Evolutionary conservation across 2,113 vertebrate genomes (phyloP).

Genomic region (Elephas maximus): DNA sequence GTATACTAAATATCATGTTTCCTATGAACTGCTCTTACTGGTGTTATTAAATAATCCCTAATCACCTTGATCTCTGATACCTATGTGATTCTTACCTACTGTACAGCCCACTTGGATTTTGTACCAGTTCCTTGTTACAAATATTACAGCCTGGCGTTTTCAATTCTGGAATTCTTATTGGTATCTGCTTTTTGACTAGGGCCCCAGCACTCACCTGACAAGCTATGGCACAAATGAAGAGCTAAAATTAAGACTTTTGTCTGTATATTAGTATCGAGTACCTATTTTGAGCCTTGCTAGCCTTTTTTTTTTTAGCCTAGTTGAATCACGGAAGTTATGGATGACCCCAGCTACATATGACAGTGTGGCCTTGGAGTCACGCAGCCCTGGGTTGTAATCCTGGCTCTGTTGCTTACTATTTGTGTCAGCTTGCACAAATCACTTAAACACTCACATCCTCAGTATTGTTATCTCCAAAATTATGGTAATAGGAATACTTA

Average conservation of each 20-base stretch:
- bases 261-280: neutral
- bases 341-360: neutral
- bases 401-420: neutral
- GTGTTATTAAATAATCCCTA: neutral
- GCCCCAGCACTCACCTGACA: neutral
- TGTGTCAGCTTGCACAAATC: neutral
- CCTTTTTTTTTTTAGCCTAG: neutral
- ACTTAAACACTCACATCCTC: neutral
- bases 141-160: neutral
- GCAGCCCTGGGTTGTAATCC: neutral
- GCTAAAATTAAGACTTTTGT: neutral
- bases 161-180: neutral
- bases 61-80: neutral
- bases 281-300: neutral
- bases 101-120: neutral
- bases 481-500: slow-evolving; percentile 16
- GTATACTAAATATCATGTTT: neutral
- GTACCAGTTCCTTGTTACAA: neutral
- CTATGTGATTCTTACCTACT: neutral
- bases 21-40: neutral
- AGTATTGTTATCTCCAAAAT: neutral
- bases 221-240: neutral
- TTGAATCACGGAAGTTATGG: neutral
- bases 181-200: slow-evolving; percentile 5
- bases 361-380: neutral